These are phyloP conservation scores for Tragelaphus imberbis DNA, from an alignment of 2,113 vertebrate species.

Conservation along the genomic window DNA sequence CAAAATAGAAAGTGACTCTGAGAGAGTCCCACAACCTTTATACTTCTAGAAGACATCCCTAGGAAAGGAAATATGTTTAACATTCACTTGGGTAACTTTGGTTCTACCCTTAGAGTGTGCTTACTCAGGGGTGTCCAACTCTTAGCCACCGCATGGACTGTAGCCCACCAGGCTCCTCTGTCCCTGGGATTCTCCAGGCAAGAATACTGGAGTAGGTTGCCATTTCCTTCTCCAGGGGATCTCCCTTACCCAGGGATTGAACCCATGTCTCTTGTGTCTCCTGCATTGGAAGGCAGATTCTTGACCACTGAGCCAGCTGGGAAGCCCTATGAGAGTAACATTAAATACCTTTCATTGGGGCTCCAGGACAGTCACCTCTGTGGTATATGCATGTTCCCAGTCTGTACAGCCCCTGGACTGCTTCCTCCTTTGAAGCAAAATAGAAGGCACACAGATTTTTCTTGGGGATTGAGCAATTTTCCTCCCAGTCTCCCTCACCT, in stretches of 20 bases:
- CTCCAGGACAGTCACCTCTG: not conserved
- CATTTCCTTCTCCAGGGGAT: not conserved
- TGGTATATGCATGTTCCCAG: fast-evolving
- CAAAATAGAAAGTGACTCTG: not conserved
- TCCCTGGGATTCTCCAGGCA: not conserved
- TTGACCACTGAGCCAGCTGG: not conserved
- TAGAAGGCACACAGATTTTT: not conserved
- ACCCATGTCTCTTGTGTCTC: not conserved
- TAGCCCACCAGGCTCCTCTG: not conserved
- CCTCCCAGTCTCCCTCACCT: not conserved
- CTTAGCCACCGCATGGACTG: not conserved
- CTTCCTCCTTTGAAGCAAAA: not conserved
- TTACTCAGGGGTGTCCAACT: not conserved
- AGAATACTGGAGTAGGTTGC: not conserved
- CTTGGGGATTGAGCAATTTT: not conserved
- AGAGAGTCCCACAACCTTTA: not conserved
- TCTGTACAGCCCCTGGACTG: not conserved
- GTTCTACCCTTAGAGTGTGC: not conserved
- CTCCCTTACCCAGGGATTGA: not conserved
- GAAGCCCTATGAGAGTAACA: not conserved
- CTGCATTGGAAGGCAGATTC: not conserved
- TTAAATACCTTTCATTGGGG: not conserved
- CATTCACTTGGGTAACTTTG: not conserved
- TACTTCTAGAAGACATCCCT: not conserved
- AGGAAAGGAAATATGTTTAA: not conserved